A percentile compares a stretch with the other conserved stretches of the same genome.
phyloP scores from a whole-genome alignment of 1,140 invertebrate genomes.

The Hyposmocoma kahamanoa region DNA sequence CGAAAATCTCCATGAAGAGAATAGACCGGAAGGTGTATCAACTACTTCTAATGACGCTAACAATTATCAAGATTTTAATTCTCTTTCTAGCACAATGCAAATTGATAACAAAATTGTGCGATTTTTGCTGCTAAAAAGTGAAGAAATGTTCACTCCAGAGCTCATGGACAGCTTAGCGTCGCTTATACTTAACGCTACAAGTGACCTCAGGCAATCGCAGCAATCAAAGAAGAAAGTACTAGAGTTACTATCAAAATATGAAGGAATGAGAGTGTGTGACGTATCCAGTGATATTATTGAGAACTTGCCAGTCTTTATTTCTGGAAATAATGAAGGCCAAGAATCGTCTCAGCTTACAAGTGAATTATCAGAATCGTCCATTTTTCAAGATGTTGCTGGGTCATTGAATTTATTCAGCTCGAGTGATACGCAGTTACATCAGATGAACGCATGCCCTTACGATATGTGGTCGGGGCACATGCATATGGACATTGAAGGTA shows the following conservation, averaged over 20 bases:
- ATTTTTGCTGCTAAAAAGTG: slow-evolving; percentile 56
- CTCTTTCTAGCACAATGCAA: slow-evolving; percentile 29
- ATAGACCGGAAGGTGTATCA: slow-evolving; percentile 25
- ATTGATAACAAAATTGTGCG: slow-evolving; percentile 61
- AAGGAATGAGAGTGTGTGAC: slow-evolving; percentile 55
- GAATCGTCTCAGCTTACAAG: slow-evolving; percentile 31
- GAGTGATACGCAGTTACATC: slow-evolving; percentile 53
- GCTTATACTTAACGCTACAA: slow-evolving; percentile 34
- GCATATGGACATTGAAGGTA: slow-evolving; percentile 50
- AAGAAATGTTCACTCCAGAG: slow-evolving; percentile 59
- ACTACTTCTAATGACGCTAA: slow-evolving; percentile 30
- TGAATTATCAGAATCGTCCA: slow-evolving; percentile 48
- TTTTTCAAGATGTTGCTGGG: slow-evolving; percentile 59
- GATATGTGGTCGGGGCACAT: slow-evolving; percentile 59
- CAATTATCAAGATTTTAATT: slow-evolving; percentile 34
- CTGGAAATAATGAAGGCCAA: slow-evolving; percentile 29
- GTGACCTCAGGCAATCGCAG: slow-evolving; percentile 31
- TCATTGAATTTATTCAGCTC: slow-evolving; percentile 59
- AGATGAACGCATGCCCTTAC: slow-evolving; percentile 49
- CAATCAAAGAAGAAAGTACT: slow-evolving; percentile 42
- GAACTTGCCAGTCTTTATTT: slow-evolving; percentile 44
- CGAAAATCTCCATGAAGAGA: slow-evolving; percentile 27
- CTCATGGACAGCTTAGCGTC: slow-evolving; percentile 48
- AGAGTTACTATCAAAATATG: slow-evolving; percentile 56
- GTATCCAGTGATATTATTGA: slow-evolving; percentile 61